Evolutionary conservation across 2,797 vertebrate genomes (phyloP), one percentile per base, ranked within the genome.

Genomic region (Typhlichthys eigenmanni): DNA sequence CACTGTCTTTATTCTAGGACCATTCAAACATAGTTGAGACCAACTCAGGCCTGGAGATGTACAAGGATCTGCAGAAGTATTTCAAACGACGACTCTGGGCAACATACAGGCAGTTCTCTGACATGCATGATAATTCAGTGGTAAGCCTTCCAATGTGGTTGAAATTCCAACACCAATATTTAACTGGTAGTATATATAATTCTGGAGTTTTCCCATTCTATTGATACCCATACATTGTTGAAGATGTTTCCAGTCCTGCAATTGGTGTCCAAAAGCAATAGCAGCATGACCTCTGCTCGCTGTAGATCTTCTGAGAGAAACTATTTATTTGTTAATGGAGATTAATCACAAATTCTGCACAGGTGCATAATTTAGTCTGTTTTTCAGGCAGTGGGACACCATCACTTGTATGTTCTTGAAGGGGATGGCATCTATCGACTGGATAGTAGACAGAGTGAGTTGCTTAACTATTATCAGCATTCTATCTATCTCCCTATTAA

Each of bases 321-420:
- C 8, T 9, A 38, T 38, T 38, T 38, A 38, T 12, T 24, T 4
- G 17, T 12, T 47, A 60, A 16, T 1, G 12, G n/a, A 4, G 19
- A 5, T 13, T 58, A 29, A 29, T 29, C 24, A 29, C 24, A 29
- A 4, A 29, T 29, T 29, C 24, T 29, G 24, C 24, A 29, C 4
- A 29, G 24, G 24, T 29, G 50, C 19, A 49, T 1, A 63, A 1
- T 48, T 71, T 0, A 61, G 11, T 71, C 0, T 67, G 0, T 72
- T 64, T 74, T 5, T 17, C 88, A 98, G 96, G 80, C 96, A 38
- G 90, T 70, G 52, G 91, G 94, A 75, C 88, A 78, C 55, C 80
- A 90, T 47, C 93, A 95, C 73, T 78, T 93, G 32, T 99, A 98
- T 82, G 94, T 93, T 75, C 87, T 93, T 81, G 93, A 96, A 74